phyloP scores from a whole-genome alignment of 2,797 vertebrate genomes.

The Pangasius krempfi region DNA sequence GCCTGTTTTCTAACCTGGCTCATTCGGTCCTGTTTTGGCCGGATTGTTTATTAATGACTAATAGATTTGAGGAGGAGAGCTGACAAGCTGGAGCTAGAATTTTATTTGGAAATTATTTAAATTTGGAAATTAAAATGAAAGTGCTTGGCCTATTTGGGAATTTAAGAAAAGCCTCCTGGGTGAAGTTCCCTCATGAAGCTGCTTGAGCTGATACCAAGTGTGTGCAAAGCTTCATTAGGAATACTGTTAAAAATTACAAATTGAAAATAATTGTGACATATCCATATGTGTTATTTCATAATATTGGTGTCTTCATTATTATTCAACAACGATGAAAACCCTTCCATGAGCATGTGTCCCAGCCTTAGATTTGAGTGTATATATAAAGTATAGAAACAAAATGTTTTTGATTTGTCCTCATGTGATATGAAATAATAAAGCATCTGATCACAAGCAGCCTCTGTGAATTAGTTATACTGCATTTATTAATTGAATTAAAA shows the following conservation, averaged over 20 bases:
- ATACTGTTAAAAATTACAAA: background rate
- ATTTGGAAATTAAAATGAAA: slow-evolving; percentile 3
- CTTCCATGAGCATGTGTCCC: background rate
- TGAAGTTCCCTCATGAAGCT: background rate
- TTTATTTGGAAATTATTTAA: background rate
- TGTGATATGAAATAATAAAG: background rate
- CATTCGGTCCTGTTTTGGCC: slow-evolving; percentile 60
- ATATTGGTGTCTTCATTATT: background rate
- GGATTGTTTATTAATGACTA: slow-evolving; percentile 66
- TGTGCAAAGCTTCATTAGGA: background rate
- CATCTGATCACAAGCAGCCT: background rate
- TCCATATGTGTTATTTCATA: background rate
- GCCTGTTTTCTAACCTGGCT: slow-evolving; percentile 53
- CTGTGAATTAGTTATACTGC: background rate
- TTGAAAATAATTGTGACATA: background rate
- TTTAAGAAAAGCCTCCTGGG: background rate
- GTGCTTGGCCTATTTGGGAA: background rate
- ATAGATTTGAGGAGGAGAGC: slow-evolving; percentile 71
- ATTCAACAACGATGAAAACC: background rate
- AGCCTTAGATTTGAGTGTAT: background rate
- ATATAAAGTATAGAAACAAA: background rate
- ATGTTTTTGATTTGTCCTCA: background rate
- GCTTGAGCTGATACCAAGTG: background rate
- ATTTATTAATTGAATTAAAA: background rate
- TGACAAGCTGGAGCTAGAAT: slow-evolving; percentile 65